Percentiles rank a stretch among this genome's conserved stretches.
Conservation (phyloP, 1,140 invertebrate species). For the Luehdorfia chinensis region DNA sequence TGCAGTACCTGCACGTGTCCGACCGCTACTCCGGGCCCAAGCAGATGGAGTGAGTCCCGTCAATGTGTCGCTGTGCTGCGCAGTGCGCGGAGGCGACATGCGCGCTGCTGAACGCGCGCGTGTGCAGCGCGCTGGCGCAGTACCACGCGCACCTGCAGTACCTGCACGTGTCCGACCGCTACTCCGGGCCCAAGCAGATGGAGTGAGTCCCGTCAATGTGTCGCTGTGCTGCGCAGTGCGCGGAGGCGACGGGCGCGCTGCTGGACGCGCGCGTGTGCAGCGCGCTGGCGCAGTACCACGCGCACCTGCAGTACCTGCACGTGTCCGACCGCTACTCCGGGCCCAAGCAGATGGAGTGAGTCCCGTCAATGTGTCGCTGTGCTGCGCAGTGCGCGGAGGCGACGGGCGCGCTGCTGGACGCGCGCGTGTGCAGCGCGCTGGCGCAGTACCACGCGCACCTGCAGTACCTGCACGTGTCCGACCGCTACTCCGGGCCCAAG, state of each 20-base stretch:
- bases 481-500: conserved; percentile 95
- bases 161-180: conserved; percentile 98
- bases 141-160: conserved; percentile 94
- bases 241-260: conserved; percentile 89
- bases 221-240: no score
- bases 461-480: conserved; percentile 98
- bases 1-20: conserved; percentile 98
- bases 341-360: conserved; percentile 92
- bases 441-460: conserved; percentile 91
- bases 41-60: conserved; percentile 92
- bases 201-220: no score
- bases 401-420: conserved; percentile 86
- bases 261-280: conserved; percentile 88
- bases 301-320: conserved; percentile 96
- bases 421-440: conserved; percentile 88
- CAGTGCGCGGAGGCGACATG: conserved; percentile 93
- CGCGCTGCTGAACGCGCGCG: conserved; percentile 88
- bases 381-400: conserved; percentile 95
- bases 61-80: no score
- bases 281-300: conserved; percentile 90
- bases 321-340: conserved; percentile 97
- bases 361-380: no score
- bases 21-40: conserved; percentile 96
- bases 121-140: conserved; percentile 89
- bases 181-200: conserved; percentile 90